phyloP scores from a whole-genome alignment of 2,797 vertebrate species.

The Sphenodon punctatus region DNA sequence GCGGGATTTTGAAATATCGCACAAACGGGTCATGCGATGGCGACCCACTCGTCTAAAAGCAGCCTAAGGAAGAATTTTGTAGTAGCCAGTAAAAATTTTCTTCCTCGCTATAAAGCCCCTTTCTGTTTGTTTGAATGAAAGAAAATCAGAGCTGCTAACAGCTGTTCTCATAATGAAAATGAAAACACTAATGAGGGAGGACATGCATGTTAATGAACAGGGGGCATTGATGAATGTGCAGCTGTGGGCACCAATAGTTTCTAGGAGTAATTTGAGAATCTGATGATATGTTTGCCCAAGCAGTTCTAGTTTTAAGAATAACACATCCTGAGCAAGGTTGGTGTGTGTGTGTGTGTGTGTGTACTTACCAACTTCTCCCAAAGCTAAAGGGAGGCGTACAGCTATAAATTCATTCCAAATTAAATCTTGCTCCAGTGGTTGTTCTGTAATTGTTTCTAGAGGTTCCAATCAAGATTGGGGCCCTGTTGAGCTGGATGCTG shows the following conservation, averaged over 20 bases:
- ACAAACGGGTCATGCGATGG: too few species aligned
- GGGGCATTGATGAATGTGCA: constrained; percentile 16
- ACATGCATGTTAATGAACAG: constrained; percentile 46
- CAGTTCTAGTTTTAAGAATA: neutral
- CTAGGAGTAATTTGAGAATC: constrained; percentile 5
- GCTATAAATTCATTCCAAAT: neutral
- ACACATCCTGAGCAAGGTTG: neutral
- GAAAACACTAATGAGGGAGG: constrained; percentile 43
- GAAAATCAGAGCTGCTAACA: constrained; percentile 58
- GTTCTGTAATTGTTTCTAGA: neutral
- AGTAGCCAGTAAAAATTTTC: constrained; percentile 45
- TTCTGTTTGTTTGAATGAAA: constrained; percentile 28
- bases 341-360: too few species aligned
- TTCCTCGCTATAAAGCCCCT: constrained; percentile 21
- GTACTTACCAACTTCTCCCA: neutral
- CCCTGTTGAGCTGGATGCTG: neutral
- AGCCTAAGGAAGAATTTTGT: too few species aligned
- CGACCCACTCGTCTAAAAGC: too few species aligned
- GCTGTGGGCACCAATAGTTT: constrained; percentile 17
- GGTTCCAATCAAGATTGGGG: neutral
- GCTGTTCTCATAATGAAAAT: constrained; percentile 56
- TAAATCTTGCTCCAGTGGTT: neutral
- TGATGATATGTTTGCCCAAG: neutral
- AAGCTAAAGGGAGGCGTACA: neutral
- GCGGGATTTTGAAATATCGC: too few species aligned